Conservation (phyloP, 2,797 vertebrate species). For the Acridotheres tristis region DNA sequence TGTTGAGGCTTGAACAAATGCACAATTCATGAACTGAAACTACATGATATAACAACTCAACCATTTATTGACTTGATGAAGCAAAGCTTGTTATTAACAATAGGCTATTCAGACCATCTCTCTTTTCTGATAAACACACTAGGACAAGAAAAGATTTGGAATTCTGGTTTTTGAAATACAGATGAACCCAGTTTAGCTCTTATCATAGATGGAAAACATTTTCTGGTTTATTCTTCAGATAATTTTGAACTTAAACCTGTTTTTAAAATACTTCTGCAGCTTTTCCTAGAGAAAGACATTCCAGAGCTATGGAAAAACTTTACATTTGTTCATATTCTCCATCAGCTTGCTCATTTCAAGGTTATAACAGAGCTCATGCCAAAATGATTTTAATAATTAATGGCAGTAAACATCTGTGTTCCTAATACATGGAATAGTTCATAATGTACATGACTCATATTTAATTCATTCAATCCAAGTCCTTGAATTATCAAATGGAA, state of each 20-base stretch:
- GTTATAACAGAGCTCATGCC: slow-evolving; percentile 22
- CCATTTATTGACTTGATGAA: slow-evolving; percentile 77
- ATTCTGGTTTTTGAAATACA: not conserved
- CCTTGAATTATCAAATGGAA: slow-evolving; percentile 39
- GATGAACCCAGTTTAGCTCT: not conserved
- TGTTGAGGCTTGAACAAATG: slow-evolving; percentile 68
- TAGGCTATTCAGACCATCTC: slow-evolving; percentile 64
- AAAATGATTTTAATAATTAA: slow-evolving; percentile 51
- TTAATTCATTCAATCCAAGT: slow-evolving; percentile 35
- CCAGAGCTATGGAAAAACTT: not conserved
- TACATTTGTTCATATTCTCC: not conserved
- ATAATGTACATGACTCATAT: slow-evolving; percentile 46
- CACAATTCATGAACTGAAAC: slow-evolving; percentile 65
- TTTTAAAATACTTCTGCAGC: not conserved
- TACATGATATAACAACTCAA: slow-evolving; percentile 73
- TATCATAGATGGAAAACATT: not conserved
- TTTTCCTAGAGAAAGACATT: not conserved
- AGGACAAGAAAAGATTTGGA: not conserved
- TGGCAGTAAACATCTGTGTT: slow-evolving; percentile 59
- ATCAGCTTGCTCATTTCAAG: not conserved
- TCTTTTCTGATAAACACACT: slow-evolving; percentile 42
- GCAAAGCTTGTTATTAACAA: slow-evolving; percentile 76
- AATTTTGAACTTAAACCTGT: not conserved
- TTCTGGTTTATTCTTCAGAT: not conserved
- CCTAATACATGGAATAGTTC: slow-evolving; percentile 32